Conservation (phyloP, 2,888 invertebrate genomes). For the Sturmia bella region DNA sequence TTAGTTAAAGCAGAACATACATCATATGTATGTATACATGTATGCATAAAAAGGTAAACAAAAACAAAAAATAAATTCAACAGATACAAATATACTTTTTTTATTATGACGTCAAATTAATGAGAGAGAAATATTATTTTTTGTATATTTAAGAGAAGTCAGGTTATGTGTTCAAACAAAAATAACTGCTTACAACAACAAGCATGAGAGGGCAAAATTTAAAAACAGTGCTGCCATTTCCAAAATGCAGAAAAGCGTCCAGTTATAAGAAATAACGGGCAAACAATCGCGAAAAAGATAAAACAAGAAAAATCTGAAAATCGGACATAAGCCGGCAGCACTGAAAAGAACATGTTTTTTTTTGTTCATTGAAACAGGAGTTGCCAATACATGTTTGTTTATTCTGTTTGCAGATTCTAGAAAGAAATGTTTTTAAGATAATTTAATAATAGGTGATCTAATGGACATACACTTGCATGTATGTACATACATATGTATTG, state of each 20-base stretch:
- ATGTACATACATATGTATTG: too few relatives aligned
- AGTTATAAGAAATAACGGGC: too few relatives aligned
- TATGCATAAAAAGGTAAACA: conserved; percentile 25
- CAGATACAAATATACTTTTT: conserved; percentile 32
- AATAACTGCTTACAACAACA: conserved; percentile 36
- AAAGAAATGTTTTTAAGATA: too few relatives aligned
- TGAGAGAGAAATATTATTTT: conserved; percentile 20
- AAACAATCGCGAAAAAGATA: too few relatives aligned
- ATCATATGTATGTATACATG: neutral
- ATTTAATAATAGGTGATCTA: too few relatives aligned
- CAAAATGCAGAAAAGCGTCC: too few relatives aligned
- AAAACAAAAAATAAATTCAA: conserved; percentile 28
- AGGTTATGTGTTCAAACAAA: conserved; percentile 10
- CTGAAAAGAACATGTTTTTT: conserved; percentile 42
- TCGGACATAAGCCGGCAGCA: too few relatives aligned
- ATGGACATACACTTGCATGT: too few relatives aligned
- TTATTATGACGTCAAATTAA: conserved; percentile 37
- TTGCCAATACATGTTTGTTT: conserved; percentile 16
- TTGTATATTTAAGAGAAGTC: conserved; percentile 45
- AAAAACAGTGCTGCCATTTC: too few relatives aligned
- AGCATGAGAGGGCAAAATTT: conserved; percentile 7
- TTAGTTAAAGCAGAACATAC: conserved; percentile 34
- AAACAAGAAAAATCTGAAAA: too few relatives aligned
- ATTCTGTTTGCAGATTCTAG: too few relatives aligned
- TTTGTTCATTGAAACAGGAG: neutral